These are phyloP conservation scores for Serinus canaria DNA, from an alignment of 2,113 vertebrate species.

Conservation along the genomic window DNA sequence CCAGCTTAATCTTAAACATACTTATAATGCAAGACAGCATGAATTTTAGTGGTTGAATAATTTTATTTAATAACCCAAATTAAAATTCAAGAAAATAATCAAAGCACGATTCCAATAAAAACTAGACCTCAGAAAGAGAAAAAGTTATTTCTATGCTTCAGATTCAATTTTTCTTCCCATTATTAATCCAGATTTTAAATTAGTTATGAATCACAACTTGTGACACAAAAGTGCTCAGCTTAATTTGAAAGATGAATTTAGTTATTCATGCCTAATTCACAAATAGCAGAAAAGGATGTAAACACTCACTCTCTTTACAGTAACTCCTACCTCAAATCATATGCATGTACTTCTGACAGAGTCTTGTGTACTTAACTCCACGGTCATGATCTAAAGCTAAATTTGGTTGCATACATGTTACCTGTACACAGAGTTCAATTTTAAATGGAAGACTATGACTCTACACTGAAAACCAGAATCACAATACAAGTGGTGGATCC, in stretches of 20 bases:
- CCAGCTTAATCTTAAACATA: not conserved
- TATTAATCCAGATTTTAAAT: not conserved
- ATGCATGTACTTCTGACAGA: not conserved
- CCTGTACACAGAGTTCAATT: not conserved
- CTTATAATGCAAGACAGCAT: not conserved
- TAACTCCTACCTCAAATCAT: not conserved
- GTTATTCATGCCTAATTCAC: not conserved
- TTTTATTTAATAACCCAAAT: not conserved
- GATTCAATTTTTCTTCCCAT: not conserved
- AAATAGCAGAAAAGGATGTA: not conserved
- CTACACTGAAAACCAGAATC: not conserved
- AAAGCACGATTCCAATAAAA: not conserved
- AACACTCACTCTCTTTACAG: not conserved
- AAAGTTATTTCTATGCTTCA: not conserved
- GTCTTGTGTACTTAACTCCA: not conserved
- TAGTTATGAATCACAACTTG: not conserved
- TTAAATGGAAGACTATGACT: not conserved
- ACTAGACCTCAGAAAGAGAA: not conserved
- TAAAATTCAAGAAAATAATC: not conserved
- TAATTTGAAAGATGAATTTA: not conserved
- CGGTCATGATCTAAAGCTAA: not conserved
- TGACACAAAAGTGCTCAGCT: not conserved
- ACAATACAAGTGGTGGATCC: not conserved
- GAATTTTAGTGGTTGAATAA: not conserved
- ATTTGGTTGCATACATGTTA: rapidly evolving